phyloP scores from a whole-genome alignment of 2,113 vertebrate genomes.

The Anguilla rostrata region DNA sequence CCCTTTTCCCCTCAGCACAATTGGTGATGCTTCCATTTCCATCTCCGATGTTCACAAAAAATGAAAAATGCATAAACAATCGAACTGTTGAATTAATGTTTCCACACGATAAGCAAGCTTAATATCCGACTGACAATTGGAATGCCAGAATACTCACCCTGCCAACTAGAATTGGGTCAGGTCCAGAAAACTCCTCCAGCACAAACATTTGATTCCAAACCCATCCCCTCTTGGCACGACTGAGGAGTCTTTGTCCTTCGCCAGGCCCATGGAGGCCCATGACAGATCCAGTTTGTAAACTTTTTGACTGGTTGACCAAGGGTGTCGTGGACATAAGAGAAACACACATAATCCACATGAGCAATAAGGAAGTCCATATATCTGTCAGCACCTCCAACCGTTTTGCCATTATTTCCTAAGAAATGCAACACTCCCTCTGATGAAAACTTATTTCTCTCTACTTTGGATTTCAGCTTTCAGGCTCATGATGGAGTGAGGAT shows the following conservation, averaged over 20 bases:
- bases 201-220: slow-evolving; percentile 99
- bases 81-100: slow-evolving; percentile 72
- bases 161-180: slow-evolving; percentile 98
- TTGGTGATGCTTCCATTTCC: not conserved
- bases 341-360: slow-evolving; percentile 94
- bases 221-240: slow-evolving; percentile 97
- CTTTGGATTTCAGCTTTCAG: slow-evolving; percentile 75
- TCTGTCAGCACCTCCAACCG: slow-evolving; percentile 82
- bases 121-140: slow-evolving; percentile 73
- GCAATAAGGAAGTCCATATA: slow-evolving; percentile 88
- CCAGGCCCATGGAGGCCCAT: slow-evolving; percentile 73
- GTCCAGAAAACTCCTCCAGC: slow-evolving; percentile 99
- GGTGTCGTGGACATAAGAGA: slow-evolving; percentile 79
- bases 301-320: slow-evolving; percentile 74
- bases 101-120: slow-evolving; percentile 72
- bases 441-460: slow-evolving; percentile 83
- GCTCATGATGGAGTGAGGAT: slow-evolving; percentile 82
- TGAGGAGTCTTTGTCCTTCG: slow-evolving; percentile 90
- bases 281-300: slow-evolving; percentile 73
- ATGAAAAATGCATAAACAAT: slow-evolving; percentile 53
- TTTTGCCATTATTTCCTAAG: slow-evolving; percentile 84
- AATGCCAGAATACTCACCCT: slow-evolving; percentile 82
- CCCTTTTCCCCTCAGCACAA: not conserved
- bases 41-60: slow-evolving; percentile 24
- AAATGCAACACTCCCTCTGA: slow-evolving; percentile 75